phyloP scores from a whole-genome alignment of 2,797 vertebrate genomes.

The Euphonia xanthogaster region DNA sequence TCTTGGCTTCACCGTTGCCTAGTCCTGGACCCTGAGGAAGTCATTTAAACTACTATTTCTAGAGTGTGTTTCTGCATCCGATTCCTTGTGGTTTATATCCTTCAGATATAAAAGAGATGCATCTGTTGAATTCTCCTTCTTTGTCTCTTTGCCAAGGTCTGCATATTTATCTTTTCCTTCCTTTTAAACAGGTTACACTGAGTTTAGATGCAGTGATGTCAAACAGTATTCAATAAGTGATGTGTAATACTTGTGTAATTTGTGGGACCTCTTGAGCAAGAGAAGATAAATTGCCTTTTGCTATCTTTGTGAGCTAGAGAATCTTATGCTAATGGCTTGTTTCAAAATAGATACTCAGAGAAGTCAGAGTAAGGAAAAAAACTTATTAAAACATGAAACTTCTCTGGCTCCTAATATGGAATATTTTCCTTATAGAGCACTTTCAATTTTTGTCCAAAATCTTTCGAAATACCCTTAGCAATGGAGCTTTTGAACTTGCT shows the following conservation, averaged over 20 bases:
- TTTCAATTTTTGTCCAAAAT: constrained; percentile 17
- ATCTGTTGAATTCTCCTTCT: background rate
- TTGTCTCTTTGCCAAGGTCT: background rate
- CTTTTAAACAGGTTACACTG: background rate
- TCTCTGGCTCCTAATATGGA: constrained; percentile 19
- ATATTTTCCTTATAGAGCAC: background rate
- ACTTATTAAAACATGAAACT: background rate
- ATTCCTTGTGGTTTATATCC: background rate
- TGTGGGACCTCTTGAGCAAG: background rate
- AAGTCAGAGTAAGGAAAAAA: background rate
- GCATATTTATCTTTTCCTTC: background rate
- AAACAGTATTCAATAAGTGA: background rate
- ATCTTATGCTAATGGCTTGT: background rate
- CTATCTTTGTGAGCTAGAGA: background rate
- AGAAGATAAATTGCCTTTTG: constrained; percentile 7
- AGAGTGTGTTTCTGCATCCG: background rate
- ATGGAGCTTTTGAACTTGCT: constrained; percentile 20
- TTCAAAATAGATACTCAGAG: constrained; percentile 3
- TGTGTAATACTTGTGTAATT: background rate
- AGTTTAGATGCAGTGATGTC: background rate
- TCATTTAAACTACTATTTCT: background rate
- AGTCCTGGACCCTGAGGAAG: background rate
- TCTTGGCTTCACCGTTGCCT: background rate
- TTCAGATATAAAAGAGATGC: background rate
- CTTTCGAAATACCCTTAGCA: constrained; percentile 1